phyloP scores from a whole-genome alignment of 2,888 invertebrate genomes.

The Oxyscelio sp. region DNA sequence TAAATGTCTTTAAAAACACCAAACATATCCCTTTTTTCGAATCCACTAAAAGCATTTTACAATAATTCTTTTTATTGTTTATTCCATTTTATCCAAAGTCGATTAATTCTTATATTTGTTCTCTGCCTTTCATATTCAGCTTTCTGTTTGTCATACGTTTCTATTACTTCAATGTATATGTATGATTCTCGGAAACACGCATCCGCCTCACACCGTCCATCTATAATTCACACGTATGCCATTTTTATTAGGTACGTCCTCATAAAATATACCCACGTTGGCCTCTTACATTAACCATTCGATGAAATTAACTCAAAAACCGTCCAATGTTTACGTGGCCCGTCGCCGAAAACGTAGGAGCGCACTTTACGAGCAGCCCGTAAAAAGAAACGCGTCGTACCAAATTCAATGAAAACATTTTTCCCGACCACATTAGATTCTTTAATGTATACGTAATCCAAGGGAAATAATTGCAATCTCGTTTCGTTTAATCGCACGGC shows the following conservation, averaged over 20 bases:
- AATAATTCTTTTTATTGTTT: no score
- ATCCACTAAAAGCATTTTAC: no score
- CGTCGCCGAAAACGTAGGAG: slow-evolving; percentile 1
- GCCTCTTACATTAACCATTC: slow-evolving; percentile 42
- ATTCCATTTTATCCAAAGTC: no score
- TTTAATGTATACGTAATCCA: slow-evolving; percentile 59
- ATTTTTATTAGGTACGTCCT: slow-evolving; percentile 15
- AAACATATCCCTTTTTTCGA: no score
- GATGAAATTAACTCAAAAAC: slow-evolving; percentile 38
- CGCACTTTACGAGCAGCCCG: slow-evolving; percentile 12
- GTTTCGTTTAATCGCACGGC: slow-evolving; percentile 55
- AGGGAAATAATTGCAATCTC: slow-evolving; percentile 64
- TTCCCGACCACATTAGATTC: slow-evolving; percentile 55
- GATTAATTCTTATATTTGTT: no score
- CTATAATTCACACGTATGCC: slow-evolving; percentile 17
- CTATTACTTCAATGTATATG: no score
- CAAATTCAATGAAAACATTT: slow-evolving; percentile 70
- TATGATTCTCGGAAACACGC: not conserved
- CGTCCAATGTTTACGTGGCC: slow-evolving; percentile 38
- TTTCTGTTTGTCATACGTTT: no score
- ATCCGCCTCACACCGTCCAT: not conserved
- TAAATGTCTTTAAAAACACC: no score
- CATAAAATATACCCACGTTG: slow-evolving; percentile 29
- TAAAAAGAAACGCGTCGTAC: slow-evolving; percentile 63
- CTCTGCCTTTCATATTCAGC: no score